These are phyloP conservation scores for Hemibagrus guttatus DNA, from an alignment of 2,797 vertebrate species.

Conservation along the genomic window DNA sequence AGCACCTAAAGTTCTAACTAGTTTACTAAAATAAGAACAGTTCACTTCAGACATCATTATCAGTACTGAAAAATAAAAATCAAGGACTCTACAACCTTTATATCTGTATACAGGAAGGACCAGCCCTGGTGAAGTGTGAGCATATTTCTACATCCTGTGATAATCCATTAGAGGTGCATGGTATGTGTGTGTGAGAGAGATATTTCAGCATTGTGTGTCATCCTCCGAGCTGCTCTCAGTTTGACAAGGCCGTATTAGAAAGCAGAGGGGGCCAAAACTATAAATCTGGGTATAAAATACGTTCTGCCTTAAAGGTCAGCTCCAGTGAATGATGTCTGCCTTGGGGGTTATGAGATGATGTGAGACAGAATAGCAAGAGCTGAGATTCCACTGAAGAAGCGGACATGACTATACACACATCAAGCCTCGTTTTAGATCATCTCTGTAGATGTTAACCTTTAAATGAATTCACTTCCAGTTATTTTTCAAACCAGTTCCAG, in stretches of 20 bases:
- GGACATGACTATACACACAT: background rate
- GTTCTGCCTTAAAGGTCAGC: slow-evolving; percentile 59
- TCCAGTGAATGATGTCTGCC: slow-evolving; percentile 63
- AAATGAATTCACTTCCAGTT: background rate
- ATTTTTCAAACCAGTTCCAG: background rate
- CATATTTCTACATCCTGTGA: background rate
- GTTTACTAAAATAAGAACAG: background rate
- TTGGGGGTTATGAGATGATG: slow-evolving; percentile 14
- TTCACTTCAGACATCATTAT: background rate
- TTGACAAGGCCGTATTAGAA: slow-evolving; percentile 1
- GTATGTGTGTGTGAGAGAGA: too few relatives aligned
- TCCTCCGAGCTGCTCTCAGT: background rate
- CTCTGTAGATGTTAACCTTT: background rate
- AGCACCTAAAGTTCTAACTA: background rate
- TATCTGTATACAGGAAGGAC: background rate
- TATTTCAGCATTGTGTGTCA: background rate
- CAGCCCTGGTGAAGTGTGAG: background rate
- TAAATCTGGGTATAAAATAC: slow-evolving; percentile 64
- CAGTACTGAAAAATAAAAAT: background rate
- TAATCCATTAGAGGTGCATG: background rate
- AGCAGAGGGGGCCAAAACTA: background rate
- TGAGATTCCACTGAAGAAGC: background rate
- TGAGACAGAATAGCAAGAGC: background rate
- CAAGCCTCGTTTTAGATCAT: background rate
- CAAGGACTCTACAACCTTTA: background rate